Evolutionary conservation across 2,888 invertebrate genomes (phyloP), one percentile per base, ranked within the genome.

Genomic region (Muschampia staudingeri): DNA sequence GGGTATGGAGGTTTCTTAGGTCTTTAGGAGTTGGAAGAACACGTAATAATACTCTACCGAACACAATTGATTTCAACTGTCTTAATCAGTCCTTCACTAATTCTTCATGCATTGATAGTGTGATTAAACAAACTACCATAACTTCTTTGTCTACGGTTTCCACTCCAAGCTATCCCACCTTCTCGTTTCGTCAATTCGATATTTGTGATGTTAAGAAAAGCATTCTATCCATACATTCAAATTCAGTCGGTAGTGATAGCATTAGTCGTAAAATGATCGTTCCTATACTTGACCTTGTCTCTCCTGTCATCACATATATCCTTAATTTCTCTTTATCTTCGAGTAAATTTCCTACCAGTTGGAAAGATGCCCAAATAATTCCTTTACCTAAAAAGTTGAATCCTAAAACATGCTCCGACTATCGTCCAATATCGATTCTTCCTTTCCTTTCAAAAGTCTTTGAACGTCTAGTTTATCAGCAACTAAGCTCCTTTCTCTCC

Each of bases 321-420:
- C 19, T 76, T 61, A 76, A 61, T 11, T 16, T 8, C 34, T 56
- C 48, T 16, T 9, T 52, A 8, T 52, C 48, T 5, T 52, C 48
- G 4, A 16, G 48, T 11, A 52, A 6, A 12, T 72, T 76, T 30
- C 65, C 71, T 9, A 9, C 37, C 0, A 14, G 9, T 2, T 76
- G 81, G 77, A 77, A 77, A 52, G 69, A 81, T 5, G 77, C 77
- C 2, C 37, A 72, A 14, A 48, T 81, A 12, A 81, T 81, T 56
- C 81, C 77, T 30, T 2, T 81, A 6, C 73, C 77, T 12, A 81
- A 81, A 40, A 77, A 72, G n/a, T 25, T 19, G 37, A 73, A 77
- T 65, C 81, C 77, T 14, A 14, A 1, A 9, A 25, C 61, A 14
- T 69, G 44, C 37, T 65, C 61, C 5, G 77, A 81, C 14, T 81